Evolutionary conservation across 2,797 vertebrate genomes (phyloP), one percentile per base, ranked within the genome.

Genomic region (Hephaestus fuliginosus): DNA sequence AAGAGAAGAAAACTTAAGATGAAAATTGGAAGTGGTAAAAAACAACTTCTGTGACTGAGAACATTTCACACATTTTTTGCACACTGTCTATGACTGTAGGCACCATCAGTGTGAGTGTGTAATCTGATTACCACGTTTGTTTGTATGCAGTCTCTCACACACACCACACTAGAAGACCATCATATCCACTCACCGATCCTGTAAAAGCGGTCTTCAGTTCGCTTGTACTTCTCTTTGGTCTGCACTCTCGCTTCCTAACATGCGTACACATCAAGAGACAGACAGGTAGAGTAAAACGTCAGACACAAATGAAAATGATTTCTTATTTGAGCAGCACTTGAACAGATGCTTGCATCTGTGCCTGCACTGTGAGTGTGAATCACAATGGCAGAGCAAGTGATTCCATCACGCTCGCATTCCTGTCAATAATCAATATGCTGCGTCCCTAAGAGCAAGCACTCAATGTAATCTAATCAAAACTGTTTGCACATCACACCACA

Each of bases 211-310:
- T 99, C 98, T 76, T 98, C 96, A 72, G 97, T 96, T 74, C 90
- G 95, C 92, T 97, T 98, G 87, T 95, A 95, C 89, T 95, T 95
- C 63, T 98, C 98, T 98, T 98, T 99, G 96, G 96, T 96, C 96
- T 96, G 96, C 88, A 92, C 57, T 89, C 90, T 93, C 28, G 86
- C 33, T 39, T 95, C 95, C 96, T 96, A 73, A 65, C 62, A 80
- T 3, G 53, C 1, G 15, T 70, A 82, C 60, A 86, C n/a, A 84
- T 17, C 2, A 10, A 77, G 28, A 71, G 48, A 69, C n/a, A 41
- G 7, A 41, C 3, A 55, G 8, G 22, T 0, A 36, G 7, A 22
- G 51, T 49, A 3, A 76, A 74, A 60, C 4, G 30, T 7, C 28
- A 53, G 5, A 69, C 46, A 61, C 7, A 56, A 78, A 70, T 60